Evolutionary conservation across 2,113 vertebrate genomes (phyloP), one percentile per base, ranked within the genome.

Genomic region (Phalacrocorax carbo): DNA sequence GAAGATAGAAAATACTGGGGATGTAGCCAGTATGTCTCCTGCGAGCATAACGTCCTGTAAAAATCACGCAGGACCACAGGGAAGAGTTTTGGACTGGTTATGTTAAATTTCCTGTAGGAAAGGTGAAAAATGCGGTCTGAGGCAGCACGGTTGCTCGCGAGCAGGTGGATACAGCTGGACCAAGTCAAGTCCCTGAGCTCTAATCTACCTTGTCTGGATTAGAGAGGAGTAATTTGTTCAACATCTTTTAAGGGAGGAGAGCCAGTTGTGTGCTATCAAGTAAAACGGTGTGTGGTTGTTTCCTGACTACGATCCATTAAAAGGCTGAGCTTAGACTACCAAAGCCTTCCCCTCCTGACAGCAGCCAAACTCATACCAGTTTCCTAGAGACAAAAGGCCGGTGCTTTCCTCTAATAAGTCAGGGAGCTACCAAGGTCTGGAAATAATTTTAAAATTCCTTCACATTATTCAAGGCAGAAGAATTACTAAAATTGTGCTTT

Each of bases 171-270:
- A 60, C 94, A 94, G 91, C 97, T 55, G 60, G 60, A 69, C 66
- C 86, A 68, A 92, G 90, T 94, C 93, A 92, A 88, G 93, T 51
- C 97, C 96, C 97, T 90, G 94, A 95, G 90, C 88, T 91, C 85
- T 92, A 70, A 84, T 94, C 94, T 96, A 70, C 95, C 96, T 98
- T 96, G 98, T 98, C 98, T 98, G 97, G 91, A 96, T 97, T 96
- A 96, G 97, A 96, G 90, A 87, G 91, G 61, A 97, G 92, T 89
- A 87, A 97, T 98, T 97, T 97, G 97, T 97, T 98, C 92, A 82
- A 94, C 94, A 78, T 97, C 93, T 96, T 95, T 87, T 26, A 44
- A 46, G 82, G 57, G 91, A 96, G 88, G 91, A 48, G 90, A 94
- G 82, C 94, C 97, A 81, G 90, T 88, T 92, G 95, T 79, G 88